phyloP scores from a whole-genome alignment of 2,113 vertebrate genomes.

The Chrysemys picta region DNA sequence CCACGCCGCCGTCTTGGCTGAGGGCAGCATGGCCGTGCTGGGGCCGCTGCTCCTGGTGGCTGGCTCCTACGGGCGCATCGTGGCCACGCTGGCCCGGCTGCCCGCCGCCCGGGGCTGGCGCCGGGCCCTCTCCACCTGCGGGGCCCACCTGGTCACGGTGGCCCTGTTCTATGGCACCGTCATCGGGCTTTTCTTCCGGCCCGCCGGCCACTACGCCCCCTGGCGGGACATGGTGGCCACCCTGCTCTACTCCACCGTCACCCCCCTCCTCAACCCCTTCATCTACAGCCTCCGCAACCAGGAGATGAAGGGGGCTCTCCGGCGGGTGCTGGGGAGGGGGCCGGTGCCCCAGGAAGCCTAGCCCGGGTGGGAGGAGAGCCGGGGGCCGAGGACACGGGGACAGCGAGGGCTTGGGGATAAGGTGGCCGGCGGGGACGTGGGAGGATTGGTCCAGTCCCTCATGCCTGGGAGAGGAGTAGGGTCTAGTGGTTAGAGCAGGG shows the following conservation, averaged over 20 bases:
- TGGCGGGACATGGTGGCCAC: conserved; percentile 40
- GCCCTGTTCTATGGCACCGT: conserved; percentile 42
- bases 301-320: not conserved
- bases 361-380: not conserved
- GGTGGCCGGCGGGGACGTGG: too few species aligned
- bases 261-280: conserved; percentile 62
- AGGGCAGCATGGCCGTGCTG: conserved; percentile 53
- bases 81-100: not conserved
- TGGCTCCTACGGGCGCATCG: conserved; percentile 10
- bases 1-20: conserved; percentile 12
- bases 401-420: too few species aligned
- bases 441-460: too few species aligned
- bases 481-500: too few species aligned
- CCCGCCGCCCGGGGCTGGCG: not conserved
- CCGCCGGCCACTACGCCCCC: not conserved
- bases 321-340: not conserved
- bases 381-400: too few species aligned
- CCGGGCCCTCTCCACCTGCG: conserved; percentile 8
- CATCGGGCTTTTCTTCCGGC: conserved; percentile 56
- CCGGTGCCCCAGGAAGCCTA: not conserved
- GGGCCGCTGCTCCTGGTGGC: conserved; percentile 20
- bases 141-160: conserved; percentile 40
- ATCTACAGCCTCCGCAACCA: conserved; percentile 60
- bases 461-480: too few species aligned
- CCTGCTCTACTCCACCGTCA: conserved; percentile 46